Percentiles rank a stretch among this genome's conserved stretches.
These are phyloP conservation scores for Cheilosia grossa DNA, from an alignment of 2,888 invertebrate species.

Conservation along the genomic window DNA sequence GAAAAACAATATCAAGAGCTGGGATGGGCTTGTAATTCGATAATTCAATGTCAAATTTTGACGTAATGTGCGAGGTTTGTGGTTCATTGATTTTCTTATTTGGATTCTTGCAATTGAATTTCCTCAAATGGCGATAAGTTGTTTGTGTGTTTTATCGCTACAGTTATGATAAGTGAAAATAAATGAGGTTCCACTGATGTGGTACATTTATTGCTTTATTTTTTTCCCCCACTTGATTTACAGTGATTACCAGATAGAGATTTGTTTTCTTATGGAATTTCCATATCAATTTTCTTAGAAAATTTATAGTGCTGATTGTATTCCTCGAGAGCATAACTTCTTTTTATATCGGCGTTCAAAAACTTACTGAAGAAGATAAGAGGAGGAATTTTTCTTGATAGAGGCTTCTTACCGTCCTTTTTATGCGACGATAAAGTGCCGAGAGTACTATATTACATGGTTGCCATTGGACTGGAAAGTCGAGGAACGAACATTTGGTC, in stretches of 20 bases:
- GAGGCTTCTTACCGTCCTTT: too few relatives aligned
- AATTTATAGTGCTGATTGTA: too few relatives aligned
- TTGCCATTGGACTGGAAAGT: too few relatives aligned
- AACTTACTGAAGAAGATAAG: too few relatives aligned
- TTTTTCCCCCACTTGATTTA: background rate
- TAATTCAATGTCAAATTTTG: conserved; percentile 47
- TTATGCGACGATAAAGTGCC: too few relatives aligned
- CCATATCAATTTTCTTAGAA: too few relatives aligned
- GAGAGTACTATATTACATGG: too few relatives aligned
- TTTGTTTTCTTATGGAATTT: background rate
- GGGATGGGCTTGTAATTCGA: conserved; percentile 26
- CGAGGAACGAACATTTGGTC: too few relatives aligned
- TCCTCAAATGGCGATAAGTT: background rate
- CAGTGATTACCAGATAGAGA: background rate
- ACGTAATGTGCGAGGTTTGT: conserved; percentile 30
- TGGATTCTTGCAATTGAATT: conserved; percentile 6
- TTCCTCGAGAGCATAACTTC: too few relatives aligned
- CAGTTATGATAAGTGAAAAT: background rate
- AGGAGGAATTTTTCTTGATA: too few relatives aligned
- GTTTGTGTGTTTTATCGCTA: background rate
- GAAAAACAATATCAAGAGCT: background rate
- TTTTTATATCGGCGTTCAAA: too few relatives aligned
- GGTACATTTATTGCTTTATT: background rate
- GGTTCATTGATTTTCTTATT: conserved; percentile 46
- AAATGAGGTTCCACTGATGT: background rate